Percentiles rank a stretch among this genome's conserved stretches.
These are phyloP conservation scores for Drosophila mulleri DNA, from an alignment of 2,888 invertebrate species.

Conservation along the genomic window DNA sequence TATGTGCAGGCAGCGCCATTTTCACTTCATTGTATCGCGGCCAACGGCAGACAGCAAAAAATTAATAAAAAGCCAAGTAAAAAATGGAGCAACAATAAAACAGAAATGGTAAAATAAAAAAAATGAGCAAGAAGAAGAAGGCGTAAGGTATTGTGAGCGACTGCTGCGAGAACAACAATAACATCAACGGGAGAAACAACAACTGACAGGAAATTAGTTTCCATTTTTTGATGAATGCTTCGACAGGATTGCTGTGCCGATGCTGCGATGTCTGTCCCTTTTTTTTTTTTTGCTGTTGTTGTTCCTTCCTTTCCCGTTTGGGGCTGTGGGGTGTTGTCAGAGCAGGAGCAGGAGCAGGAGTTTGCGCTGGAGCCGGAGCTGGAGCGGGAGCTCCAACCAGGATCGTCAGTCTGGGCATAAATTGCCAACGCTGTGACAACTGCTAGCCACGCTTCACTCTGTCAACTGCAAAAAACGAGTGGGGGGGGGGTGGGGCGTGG, in stretches of 20 bases:
- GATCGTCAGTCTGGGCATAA: slow-evolving; percentile 78
- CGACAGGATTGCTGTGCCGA: slow-evolving; percentile 82
- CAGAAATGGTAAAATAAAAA: slow-evolving; percentile 58
- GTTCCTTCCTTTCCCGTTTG: slow-evolving; percentile 47
- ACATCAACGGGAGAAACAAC: slow-evolving; percentile 75
- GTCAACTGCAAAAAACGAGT: slow-evolving; percentile 45
- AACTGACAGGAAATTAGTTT: slow-evolving; percentile 85
- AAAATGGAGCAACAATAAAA: slow-evolving; percentile 80
- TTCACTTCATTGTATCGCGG: slow-evolving; percentile 81
- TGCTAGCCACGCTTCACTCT: slow-evolving; percentile 78
- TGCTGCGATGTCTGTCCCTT: slow-evolving; percentile 55
- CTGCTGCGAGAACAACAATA: slow-evolving; percentile 48
- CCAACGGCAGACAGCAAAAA: slow-evolving; percentile 80
- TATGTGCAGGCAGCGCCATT: slow-evolving; percentile 81
- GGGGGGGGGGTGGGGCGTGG: not conserved
- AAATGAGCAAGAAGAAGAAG: slow-evolving; percentile 59
- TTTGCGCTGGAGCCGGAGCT: slow-evolving; percentile 18
- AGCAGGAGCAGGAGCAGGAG: slow-evolving; percentile 17
- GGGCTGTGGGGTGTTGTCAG: slow-evolving; percentile 31
- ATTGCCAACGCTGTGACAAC: slow-evolving; percentile 79
- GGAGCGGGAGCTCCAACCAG: slow-evolving; percentile 40
- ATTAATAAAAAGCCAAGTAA: slow-evolving; percentile 78
- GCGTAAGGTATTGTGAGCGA: slow-evolving; percentile 77
- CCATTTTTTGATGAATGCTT: slow-evolving; percentile 85
- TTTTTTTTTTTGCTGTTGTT: slow-evolving; percentile 19